These are phyloP conservation scores for Eretmocerus hayati DNA, from an alignment of 2,888 invertebrate genomes.

Conservation along the genomic window DNA sequence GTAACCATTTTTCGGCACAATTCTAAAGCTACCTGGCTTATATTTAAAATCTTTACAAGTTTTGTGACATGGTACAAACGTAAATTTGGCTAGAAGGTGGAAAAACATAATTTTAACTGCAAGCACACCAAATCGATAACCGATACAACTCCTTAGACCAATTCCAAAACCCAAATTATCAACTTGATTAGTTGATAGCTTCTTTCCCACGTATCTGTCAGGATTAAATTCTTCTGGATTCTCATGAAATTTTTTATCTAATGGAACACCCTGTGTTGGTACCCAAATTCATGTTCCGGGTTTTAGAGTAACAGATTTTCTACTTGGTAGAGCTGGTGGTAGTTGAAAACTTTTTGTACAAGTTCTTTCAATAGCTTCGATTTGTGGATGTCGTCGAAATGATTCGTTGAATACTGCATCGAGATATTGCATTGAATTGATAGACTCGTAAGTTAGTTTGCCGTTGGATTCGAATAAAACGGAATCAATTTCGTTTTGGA, in stretches of 20 bases:
- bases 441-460: conserved; percentile 30
- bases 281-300: conserved; percentile 36
- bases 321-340: conserved; percentile 35
- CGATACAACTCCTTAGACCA: conserved; percentile 43
- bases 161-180: conserved; percentile 33
- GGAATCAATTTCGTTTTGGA: conserved; percentile 35
- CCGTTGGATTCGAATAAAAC: conserved; percentile 24
- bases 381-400: conserved; percentile 31
- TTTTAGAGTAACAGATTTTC: conserved; percentile 32
- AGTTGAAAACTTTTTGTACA: conserved; percentile 37
- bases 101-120: conserved; percentile 29
- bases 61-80: conserved; percentile 30
- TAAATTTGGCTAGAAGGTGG: conserved; percentile 25
- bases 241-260: conserved; percentile 38
- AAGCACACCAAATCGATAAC: conserved; percentile 29
- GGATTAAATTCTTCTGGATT: conserved; percentile 45
- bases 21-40: conserved; percentile 15
- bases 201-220: conserved; percentile 35
- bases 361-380: conserved; percentile 33
- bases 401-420: conserved; percentile 37
- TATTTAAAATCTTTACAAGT: conserved; percentile 5
- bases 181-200: conserved; percentile 2
- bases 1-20: conserved; percentile 27
- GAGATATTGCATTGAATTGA: conserved; percentile 34
- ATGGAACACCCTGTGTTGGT: conserved; percentile 39